Base-by-base conservation (phyloP, 2,888 invertebrate genomes). In the Tipula lateralis region DNA sequence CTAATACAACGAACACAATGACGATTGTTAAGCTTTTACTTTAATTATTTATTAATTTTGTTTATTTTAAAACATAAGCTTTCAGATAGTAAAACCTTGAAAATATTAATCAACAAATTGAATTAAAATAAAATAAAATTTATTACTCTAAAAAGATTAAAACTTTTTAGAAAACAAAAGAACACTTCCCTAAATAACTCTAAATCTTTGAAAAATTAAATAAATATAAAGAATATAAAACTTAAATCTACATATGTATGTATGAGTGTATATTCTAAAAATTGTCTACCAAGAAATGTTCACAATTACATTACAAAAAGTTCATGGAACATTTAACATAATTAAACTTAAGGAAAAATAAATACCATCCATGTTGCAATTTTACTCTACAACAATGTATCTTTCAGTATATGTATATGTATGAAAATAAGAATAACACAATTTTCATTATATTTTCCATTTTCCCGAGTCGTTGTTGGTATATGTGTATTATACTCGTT, bases 281-380 rank as follows among this genome's bases (percentile, higher is more conserved):
- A 66, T 66, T 66, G 24, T 66, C 24, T 66, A 66, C 66, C 66
- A 66, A 66, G 66, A 66, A 66, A 66, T 66, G 19, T 66, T 66
- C 66, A 66, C 66, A 66, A 66, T 66, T 66, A 66, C 66, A 66
- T 66, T 66, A 66, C 66, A 24, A 66, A 66, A 66, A 66, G 66
- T 66, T 66, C 66, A 66, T 66, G 66, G 66, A 66, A 66, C 66
- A 66, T 66, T 66, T 66, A 66, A 66, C 66, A 66, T 66, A 66
- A 66, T 66, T 66, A 66, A 66, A 66, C 66, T 66, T 66, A 66
- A 66, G 66, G 9, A 66, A 66, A 66, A 66, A 24, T 24, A 66
- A 66, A 66, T 66, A 24, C 66, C 24, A 66, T 24, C 66, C 66
- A 66, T 66, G 66, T 24, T 66, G 66, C 66, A 66, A 66, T 19